Evolutionary conservation across 2,113 vertebrate species (phyloP), one percentile per base, ranked within the genome.

Genomic region (Silurus asotus): DNA sequence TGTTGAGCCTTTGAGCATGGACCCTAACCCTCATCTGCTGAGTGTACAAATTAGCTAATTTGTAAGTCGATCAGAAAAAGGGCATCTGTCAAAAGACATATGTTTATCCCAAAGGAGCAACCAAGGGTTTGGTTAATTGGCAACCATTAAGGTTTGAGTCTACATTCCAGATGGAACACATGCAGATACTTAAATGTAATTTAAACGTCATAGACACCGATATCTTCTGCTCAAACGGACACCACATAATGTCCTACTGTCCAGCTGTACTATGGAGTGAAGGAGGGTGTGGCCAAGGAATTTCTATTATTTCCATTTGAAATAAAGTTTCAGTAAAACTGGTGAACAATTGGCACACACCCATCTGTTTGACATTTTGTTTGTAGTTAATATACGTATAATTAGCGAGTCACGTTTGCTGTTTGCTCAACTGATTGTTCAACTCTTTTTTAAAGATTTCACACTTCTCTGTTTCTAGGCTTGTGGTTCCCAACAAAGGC

Each of bases 401-500:
- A 1, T n/a, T 64, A 23, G 62, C 11, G 23, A 23, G 64, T 28
- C 64, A 28, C 25, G 11, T 25, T 67, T 67, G 64, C 28, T 67
- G 2, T 62, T 59, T 25, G 62, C 20, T 64, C 4, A 4, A 13
- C 64, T 69, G 25, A 69, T 17, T 37, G 28, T 37, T 37, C 28
- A 37, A 37, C 37, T 37, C 37, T 37, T 37, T 37, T 37, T 37
- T 37, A 37, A 37, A 37, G 37, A 37, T 37, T 37, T 37, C 37
- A 37, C 37, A 37, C 37, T 37, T 37, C 37, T 37, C 37, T 37
- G 37, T 37, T 69, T 69, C 48, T 93, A 99, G 98, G 94, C 94
- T 99, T 90, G 97, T 99, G 58, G 97, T 99, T 90, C 98, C 98
- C 53, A 99, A 99, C 91, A 99, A 99, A 95, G 98, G 98, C 87